phyloP scores from a whole-genome alignment of 1,140 invertebrate genomes.

The Hylaeus volcanicus region DNA sequence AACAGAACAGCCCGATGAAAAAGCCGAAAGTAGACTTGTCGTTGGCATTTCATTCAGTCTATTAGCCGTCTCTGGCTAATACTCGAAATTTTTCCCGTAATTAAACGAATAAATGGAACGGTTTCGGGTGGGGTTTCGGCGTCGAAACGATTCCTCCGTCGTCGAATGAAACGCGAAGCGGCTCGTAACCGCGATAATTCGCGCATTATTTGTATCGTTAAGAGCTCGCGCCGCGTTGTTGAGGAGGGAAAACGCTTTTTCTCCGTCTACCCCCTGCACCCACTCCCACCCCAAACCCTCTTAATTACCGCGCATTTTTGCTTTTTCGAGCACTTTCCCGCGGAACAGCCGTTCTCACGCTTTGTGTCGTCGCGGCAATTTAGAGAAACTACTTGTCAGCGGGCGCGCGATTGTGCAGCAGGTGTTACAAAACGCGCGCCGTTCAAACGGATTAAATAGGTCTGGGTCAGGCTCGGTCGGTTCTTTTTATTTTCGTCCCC shows the following conservation, averaged over 20 bases:
- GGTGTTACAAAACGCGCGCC: constrained; percentile 43
- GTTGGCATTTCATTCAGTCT: background rate
- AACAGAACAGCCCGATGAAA: no score
- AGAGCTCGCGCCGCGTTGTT: background rate
- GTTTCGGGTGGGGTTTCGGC: background rate
- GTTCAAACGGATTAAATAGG: constrained; percentile 55
- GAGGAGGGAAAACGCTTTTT: background rate
- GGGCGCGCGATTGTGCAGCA: constrained; percentile 23
- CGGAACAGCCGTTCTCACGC: constrained; percentile 2
- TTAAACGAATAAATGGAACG: background rate
- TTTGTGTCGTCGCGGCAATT: constrained; percentile 30
- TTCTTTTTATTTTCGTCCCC: constrained; percentile 34
- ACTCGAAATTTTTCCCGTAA: background rate
- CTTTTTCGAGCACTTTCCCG: constrained; percentile 8
- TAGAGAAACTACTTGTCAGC: constrained; percentile 17
- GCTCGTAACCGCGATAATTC: constrained; percentile 12
- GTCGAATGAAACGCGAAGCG: background rate
- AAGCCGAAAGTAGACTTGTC: no score
- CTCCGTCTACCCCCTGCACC: no score
- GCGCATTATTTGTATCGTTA: background rate
- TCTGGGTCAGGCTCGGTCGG: constrained; percentile 35
- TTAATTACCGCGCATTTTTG: constrained; percentile 30
- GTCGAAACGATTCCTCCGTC: background rate
- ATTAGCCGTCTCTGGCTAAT: background rate
- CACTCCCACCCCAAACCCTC: no score